phyloP scores from a whole-genome alignment of 1,140 invertebrate genomes.

The Cotesia chilonis region DNA sequence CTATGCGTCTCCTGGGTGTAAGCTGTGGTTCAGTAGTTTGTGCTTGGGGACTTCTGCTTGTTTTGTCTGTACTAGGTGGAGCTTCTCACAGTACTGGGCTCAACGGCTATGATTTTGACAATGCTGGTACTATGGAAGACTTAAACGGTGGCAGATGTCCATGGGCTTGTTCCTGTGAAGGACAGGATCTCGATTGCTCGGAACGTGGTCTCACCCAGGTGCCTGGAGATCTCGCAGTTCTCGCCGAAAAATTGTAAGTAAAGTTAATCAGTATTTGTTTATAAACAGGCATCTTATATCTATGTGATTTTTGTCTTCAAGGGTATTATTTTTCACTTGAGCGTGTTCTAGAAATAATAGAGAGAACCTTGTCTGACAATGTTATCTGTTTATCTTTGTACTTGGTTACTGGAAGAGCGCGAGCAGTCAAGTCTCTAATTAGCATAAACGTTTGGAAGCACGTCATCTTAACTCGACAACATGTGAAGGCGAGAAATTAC shows the following conservation, averaged over 20 bases:
- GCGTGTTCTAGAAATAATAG: conserved; percentile 1
- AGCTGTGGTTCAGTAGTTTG: conserved; percentile 61
- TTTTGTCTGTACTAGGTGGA: conserved; percentile 55
- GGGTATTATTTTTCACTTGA: not conserved
- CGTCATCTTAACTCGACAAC: conserved; percentile 16
- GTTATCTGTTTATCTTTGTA: not conserved
- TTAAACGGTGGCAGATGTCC: conserved; percentile 72
- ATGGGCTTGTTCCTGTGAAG: conserved; percentile 80
- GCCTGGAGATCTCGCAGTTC: conserved; percentile 73
- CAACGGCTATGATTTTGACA: conserved; percentile 52
- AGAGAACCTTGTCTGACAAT: not conserved
- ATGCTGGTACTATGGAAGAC: conserved; percentile 50
- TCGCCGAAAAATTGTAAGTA: conserved; percentile 87
- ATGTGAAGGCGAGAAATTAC: conserved; percentile 16
- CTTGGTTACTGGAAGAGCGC: not conserved
- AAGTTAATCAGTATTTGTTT: conserved; percentile 4
- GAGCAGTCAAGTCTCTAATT: conserved; percentile 17
- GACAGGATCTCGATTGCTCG: conserved; percentile 82
- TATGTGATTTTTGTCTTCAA: not conserved
- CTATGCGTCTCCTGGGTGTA: conserved; percentile 56
- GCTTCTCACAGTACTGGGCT: conserved; percentile 57
- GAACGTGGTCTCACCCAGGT: conserved; percentile 81
- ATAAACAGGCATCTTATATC: not conserved
- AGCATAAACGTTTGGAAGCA: conserved; percentile 35
- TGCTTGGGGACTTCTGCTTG: conserved; percentile 58